phyloP scores from a whole-genome alignment of 2,888 invertebrate species.

The Dicyrtoma fusca region DNA sequence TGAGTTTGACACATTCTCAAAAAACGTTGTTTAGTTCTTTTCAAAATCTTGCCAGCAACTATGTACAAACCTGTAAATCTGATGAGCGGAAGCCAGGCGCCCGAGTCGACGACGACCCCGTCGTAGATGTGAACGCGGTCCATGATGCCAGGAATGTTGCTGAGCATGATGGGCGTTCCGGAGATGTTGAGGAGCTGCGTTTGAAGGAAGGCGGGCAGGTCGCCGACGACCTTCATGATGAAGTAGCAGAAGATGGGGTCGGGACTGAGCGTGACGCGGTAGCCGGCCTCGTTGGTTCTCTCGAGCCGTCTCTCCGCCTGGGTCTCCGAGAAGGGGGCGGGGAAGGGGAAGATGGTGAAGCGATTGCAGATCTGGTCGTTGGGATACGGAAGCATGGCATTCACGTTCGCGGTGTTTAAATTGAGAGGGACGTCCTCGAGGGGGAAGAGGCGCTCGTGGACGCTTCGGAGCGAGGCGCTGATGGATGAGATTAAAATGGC shows the following conservation, averaged over 20 bases:
- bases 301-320: slow-evolving; percentile 39
- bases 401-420: slow-evolving; percentile 45
- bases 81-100: slow-evolving; percentile 51
- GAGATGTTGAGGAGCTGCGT: slow-evolving; percentile 42
- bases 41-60: too few relatives aligned
- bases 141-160: slow-evolving; percentile 51
- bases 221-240: slow-evolving; percentile 45
- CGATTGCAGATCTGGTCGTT: slow-evolving; percentile 47
- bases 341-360: slow-evolving; percentile 48
- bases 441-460: slow-evolving; percentile 40
- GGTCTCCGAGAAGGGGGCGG: slow-evolving; percentile 36
- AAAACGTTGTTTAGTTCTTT: too few relatives aligned
- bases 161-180: slow-evolving; percentile 50
- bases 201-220: slow-evolving; percentile 46
- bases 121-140: slow-evolving; percentile 42
- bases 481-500: slow-evolving; percentile 46
- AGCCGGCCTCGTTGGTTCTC: slow-evolving; percentile 38
- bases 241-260: slow-evolving; percentile 51
- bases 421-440: slow-evolving; percentile 39
- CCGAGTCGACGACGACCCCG: slow-evolving; percentile 46
- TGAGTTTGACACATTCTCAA: too few relatives aligned
- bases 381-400: slow-evolving; percentile 51
- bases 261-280: slow-evolving; percentile 40
- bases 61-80: slow-evolving; percentile 49
- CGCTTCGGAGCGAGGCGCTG: slow-evolving; percentile 43